A percentile compares a stretch with the other conserved stretches of the same genome.
Conservation (phyloP, 2,797 vertebrate genomes). For the Parauchenoglanis punctatus region DNA sequence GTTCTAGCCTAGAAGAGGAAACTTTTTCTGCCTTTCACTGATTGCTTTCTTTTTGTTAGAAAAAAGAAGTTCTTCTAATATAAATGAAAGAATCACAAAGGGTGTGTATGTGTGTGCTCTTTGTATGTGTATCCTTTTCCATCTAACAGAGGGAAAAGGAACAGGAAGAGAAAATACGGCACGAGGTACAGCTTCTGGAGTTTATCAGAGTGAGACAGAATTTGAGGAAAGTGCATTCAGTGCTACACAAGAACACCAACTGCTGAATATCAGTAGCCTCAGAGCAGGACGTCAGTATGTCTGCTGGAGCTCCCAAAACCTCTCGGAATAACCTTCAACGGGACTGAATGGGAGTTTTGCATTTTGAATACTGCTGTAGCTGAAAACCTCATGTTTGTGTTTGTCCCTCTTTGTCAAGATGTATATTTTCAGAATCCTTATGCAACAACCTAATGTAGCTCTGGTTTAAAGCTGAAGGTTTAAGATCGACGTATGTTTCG, state of each 20-base stretch:
- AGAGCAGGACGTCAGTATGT: neutral
- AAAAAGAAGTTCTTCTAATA: neutral
- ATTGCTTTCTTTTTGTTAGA: neutral
- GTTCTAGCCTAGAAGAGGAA: neutral
- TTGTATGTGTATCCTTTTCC: neutral
- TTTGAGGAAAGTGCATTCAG: conserved; percentile 74
- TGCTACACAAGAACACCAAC: conserved; percentile 61
- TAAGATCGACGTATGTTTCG: neutral
- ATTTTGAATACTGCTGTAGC: neutral
- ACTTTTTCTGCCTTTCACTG: neutral
- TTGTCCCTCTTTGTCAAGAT: neutral
- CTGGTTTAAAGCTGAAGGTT: neutral
- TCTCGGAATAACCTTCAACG: neutral
- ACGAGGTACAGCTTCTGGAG: conserved; percentile 70
- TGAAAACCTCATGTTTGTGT: neutral
- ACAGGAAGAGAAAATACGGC: conserved; percentile 57
- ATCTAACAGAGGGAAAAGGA: conserved; percentile 66
- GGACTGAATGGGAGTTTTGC: neutral
- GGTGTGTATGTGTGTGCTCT: neutral
- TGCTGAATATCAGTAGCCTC: conserved; percentile 25
- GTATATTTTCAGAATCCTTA: neutral
- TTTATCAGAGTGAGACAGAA: conserved; percentile 74
- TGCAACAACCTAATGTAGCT: neutral
- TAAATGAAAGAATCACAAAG: neutral
- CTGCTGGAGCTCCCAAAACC: neutral